Evolutionary conservation across 2,797 vertebrate genomes (phyloP).

Genomic region (Micropoecilia bifurca): DNA sequence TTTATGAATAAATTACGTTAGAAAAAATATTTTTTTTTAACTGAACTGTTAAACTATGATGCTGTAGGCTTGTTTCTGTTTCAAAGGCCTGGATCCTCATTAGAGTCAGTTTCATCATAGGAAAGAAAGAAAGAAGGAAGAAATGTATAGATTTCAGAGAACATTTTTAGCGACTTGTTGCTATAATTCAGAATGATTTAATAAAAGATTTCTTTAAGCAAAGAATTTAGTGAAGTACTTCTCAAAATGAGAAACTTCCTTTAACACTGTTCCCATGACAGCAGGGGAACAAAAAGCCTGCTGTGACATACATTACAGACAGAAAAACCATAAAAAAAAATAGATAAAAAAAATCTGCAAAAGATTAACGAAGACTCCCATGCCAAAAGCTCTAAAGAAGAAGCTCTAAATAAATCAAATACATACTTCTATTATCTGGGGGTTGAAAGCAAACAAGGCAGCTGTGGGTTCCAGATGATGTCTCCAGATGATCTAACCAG

Average conservation of each 20-base stretch:
- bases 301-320: slow-evolving; percentile 1
- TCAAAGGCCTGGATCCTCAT: neutral
- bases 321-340: neutral
- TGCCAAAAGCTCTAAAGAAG: slow-evolving; percentile 8
- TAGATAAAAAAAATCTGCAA: neutral
- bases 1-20: neutral
- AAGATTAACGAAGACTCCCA: slow-evolving; percentile 40
- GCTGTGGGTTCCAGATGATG: slow-evolving; percentile 25
- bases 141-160: neutral
- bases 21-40: too few relatives aligned
- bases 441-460: slow-evolving; percentile 28
- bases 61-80: neutral
- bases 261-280: neutral
- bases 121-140: neutral
- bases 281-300: neutral
- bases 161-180: neutral
- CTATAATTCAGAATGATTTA: neutral
- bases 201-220: neutral
- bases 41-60: neutral
- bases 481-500: slow-evolving; percentile 26
- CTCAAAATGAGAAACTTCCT: slow-evolving; percentile 3
- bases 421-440: slow-evolving; percentile 42
- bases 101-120: neutral
- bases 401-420: slow-evolving; percentile 40
- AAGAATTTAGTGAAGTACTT: neutral